A percentile compares a stretch with the other conserved stretches of the same genome.
Conservation (phyloP, 2,888 invertebrate genomes). For the Palloptera scutellata region DNA sequence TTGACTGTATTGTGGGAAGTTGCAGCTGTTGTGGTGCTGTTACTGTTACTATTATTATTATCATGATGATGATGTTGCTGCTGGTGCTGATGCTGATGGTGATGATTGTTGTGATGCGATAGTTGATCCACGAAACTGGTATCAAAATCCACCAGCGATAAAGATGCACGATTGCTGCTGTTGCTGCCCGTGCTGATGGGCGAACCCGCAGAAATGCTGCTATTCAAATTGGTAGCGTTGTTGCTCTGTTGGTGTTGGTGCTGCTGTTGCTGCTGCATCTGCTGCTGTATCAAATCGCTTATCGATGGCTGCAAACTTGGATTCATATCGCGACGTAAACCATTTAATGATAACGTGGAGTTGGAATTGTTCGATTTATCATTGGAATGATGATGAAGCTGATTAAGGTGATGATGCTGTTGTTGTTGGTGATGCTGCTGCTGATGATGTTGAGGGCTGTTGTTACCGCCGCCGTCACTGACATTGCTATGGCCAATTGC, state of each 20-base stretch:
- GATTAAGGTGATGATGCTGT: constrained; percentile 39
- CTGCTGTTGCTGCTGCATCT: constrained; percentile 44
- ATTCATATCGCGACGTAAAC: constrained; percentile 60
- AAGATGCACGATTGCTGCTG: constrained; percentile 11
- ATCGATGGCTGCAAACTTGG: constrained; percentile 62
- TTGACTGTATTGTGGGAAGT: constrained; percentile 33
- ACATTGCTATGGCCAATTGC: constrained; percentile 34
- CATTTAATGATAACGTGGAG: constrained; percentile 41
- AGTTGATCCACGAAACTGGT: background rate
- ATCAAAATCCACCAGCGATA: background rate
- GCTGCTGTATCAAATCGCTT: constrained; percentile 66
- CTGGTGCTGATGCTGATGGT: constrained; percentile 49
- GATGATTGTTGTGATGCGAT: constrained; percentile 1
- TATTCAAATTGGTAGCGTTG: constrained; percentile 25
- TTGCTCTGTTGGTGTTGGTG: constrained; percentile 39
- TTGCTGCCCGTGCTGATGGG: constrained; percentile 4
- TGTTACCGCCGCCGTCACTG: constrained; percentile 20
- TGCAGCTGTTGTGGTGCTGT: constrained; percentile 19
- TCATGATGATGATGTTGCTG: constrained; percentile 38
- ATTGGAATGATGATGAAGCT: constrained; percentile 38
- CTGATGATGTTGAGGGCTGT: constrained; percentile 43
- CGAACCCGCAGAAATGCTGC: background rate
- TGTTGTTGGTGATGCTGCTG: constrained; percentile 33
- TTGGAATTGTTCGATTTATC: constrained; percentile 45
- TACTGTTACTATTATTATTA: constrained; percentile 35